Evolutionary conservation across 1,140 invertebrate genomes (phyloP).

Genomic region (Aethina tumida): DNA sequence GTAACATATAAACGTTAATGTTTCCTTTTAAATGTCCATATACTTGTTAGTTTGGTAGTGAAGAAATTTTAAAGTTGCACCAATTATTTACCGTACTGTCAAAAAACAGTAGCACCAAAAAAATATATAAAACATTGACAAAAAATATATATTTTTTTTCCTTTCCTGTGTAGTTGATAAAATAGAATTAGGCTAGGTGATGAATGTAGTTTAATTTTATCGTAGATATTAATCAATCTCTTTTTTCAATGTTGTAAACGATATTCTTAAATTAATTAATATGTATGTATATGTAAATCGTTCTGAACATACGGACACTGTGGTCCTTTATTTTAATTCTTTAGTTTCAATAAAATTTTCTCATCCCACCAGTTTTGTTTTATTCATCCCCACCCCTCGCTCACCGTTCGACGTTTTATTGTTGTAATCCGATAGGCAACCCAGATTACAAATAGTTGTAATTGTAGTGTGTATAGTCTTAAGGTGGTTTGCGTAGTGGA

Average conservation of each 20-base stretch:
- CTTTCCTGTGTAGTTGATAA: neutral
- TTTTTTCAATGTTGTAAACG: conserved; percentile 1
- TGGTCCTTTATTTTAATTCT: too few species aligned
- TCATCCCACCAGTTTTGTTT: too few species aligned
- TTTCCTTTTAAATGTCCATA: neutral
- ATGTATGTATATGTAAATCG: conserved; percentile 4
- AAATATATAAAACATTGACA: neutral
- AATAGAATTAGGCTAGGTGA: too few species aligned
- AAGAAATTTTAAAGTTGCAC: neutral
- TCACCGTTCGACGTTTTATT: too few species aligned
- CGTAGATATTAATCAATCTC: neutral
- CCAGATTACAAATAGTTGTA: too few species aligned
- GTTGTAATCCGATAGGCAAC: too few species aligned
- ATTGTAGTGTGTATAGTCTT: too few species aligned
- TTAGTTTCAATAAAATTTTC: too few species aligned
- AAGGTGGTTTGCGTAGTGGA: too few species aligned
- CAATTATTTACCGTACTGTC: neutral
- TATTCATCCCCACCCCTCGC: too few species aligned
- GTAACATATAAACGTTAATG: neutral
- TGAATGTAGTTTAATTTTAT: conserved; percentile 2
- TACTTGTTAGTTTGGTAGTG: neutral
- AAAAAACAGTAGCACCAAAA: conserved; percentile 3
- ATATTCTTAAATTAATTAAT: neutral
- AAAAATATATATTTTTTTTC: neutral
- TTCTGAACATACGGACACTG: too few species aligned